Evolutionary conservation across 1,140 invertebrate species (phyloP).

Genomic region (Leptinotarsa lineolata): DNA sequence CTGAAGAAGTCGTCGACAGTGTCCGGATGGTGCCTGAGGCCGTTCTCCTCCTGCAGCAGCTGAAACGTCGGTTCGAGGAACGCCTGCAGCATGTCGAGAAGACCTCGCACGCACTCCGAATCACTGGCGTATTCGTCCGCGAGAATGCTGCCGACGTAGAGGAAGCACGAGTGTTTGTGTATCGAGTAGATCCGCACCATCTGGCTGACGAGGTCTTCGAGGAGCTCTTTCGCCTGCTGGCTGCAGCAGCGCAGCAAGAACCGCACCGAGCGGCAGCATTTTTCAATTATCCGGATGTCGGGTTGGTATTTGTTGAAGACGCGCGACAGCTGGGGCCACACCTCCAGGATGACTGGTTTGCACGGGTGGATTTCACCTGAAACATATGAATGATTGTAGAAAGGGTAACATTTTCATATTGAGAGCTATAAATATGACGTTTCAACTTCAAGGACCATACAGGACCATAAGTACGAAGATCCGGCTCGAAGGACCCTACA

Average conservation of each 20-base stretch:
- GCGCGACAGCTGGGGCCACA: constrained; percentile 86
- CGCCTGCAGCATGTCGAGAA: constrained; percentile 86
- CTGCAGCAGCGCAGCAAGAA: constrained; percentile 88
- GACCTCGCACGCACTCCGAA: constrained; percentile 69
- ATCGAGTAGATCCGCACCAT: constrained; percentile 82
- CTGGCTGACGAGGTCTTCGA: constrained; percentile 83
- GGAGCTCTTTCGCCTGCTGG: constrained; percentile 68
- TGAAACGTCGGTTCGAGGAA: constrained; percentile 85
- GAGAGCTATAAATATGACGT: no score
- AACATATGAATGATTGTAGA: constrained; percentile 32
- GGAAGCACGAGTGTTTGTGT: constrained; percentile 90
- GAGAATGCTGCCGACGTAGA: constrained; percentile 90
- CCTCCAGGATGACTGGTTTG: constrained; percentile 76
- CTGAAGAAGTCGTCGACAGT: constrained; percentile 95
- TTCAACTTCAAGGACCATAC: no score
- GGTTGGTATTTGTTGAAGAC: constrained; percentile 75
- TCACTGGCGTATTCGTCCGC: constrained; percentile 91
- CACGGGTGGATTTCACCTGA: constrained; percentile 77
- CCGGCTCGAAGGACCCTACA: no score
- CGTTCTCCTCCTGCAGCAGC: constrained; percentile 74
- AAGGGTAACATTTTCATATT: no score
- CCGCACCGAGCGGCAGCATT: constrained; percentile 85
- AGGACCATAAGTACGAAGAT: no score
- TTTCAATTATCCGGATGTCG: constrained; percentile 89
- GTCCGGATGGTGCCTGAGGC: constrained; percentile 90